Conservation (phyloP, 1,140 invertebrate genomes). For the Globodera rostochiensis region DNA sequence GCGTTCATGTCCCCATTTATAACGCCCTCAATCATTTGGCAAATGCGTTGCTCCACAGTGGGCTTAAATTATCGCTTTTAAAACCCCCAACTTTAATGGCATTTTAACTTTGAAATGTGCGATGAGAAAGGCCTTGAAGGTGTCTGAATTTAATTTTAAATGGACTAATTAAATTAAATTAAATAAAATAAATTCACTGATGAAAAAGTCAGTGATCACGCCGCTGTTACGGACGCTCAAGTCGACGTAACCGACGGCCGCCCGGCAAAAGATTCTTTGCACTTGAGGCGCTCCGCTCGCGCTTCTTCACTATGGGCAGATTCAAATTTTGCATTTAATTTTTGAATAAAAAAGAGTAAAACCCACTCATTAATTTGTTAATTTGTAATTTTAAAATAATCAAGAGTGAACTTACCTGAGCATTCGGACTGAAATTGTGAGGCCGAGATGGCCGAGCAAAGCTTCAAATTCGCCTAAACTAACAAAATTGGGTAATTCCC, state of each 20-base stretch:
- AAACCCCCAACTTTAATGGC: neutral
- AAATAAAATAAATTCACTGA: conserved; percentile 49
- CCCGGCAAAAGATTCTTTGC: conserved; percentile 53
- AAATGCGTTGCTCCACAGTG: conserved; percentile 64
- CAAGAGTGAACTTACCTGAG: conserved; percentile 46
- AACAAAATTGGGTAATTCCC: neutral
- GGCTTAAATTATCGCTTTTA: conserved; percentile 42
- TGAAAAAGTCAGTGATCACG: conserved; percentile 65
- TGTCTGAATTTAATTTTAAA: conserved; percentile 22
- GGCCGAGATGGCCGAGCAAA: conserved; percentile 58
- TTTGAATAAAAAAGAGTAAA: no score
- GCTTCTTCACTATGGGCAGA: conserved; percentile 58
- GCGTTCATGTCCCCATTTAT: conserved; percentile 63
- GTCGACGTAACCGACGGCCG: conserved; percentile 64
- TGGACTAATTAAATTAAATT: neutral
- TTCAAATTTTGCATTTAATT: no score
- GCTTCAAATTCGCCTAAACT: conserved; percentile 53
- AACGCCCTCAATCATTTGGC: conserved; percentile 64
- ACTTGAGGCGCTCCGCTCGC: conserved; percentile 59
- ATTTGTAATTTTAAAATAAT: no score
- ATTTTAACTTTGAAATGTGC: conserved; percentile 53
- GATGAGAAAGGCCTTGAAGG: conserved; percentile 60
- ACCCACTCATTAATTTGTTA: no score
- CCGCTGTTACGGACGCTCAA: conserved; percentile 65
- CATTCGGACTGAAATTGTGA: conserved; percentile 62